These are phyloP conservation scores for Genyomyrus donnyi DNA, from an alignment of 2,113 vertebrate genomes.

Conservation along the genomic window DNA sequence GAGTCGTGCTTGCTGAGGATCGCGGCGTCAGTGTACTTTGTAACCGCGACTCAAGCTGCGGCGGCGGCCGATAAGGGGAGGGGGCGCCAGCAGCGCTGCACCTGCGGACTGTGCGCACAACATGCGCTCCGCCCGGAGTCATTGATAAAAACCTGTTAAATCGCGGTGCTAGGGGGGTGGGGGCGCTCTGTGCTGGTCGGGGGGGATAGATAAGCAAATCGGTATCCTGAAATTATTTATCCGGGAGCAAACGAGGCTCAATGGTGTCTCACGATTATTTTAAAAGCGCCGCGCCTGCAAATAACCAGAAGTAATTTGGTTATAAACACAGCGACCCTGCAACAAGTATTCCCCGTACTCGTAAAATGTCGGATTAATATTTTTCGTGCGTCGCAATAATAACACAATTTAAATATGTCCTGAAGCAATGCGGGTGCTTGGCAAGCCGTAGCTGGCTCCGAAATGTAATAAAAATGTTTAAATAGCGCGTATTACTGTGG, in stretches of 20 bases:
- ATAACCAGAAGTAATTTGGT: background rate
- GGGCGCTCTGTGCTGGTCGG: background rate
- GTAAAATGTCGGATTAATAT: background rate
- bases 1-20: slow-evolving; percentile 14
- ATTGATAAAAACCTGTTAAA: slow-evolving; percentile 14
- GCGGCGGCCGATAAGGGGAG: slow-evolving; percentile 42
- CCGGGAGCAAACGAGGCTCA: background rate
- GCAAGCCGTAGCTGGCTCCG: background rate
- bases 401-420: background rate
- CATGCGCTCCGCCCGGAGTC: slow-evolving; percentile 8
- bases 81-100: slow-evolving; percentile 46
- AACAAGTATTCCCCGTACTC: background rate
- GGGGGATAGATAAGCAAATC: background rate
- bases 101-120: slow-evolving; percentile 44
- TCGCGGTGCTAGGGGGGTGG: background rate
- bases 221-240: background rate
- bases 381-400: background rate
- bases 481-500: background rate
- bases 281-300: background rate
- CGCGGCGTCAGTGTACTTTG: slow-evolving; percentile 19
- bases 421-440: background rate
- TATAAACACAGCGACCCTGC: background rate
- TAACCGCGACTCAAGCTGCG: slow-evolving; percentile 42
- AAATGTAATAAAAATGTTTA: background rate
- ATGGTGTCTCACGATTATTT: background rate